Base-by-base conservation (phyloP, 2,888 invertebrate genomes). In the Synergus gifuensis region DNA sequence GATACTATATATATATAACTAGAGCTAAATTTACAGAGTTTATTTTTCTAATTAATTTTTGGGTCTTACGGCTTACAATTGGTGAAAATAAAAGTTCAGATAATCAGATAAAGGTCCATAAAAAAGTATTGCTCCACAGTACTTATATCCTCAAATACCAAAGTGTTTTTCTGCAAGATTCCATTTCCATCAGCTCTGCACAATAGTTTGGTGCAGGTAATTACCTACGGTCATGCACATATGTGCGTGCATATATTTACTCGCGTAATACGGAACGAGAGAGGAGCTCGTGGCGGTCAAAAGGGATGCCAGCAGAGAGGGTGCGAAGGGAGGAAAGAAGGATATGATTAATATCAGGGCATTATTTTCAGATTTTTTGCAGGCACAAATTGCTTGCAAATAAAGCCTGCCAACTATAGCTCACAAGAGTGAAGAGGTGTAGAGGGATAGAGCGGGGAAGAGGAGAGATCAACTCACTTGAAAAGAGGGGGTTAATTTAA, bases 331-430 rank as follows among this genome's bases (percentile, higher is more conserved):
- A 44, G 82, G 80, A 78, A 76, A 85, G 86, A 76, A 85, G 86
- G 85, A 85, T 86, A 88, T 91, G 91, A 91, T 91, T 91, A 90
- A 91, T 91, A 91, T 87, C 88, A 85, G 85, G 81, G 87, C 90
- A 89, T 90, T 89, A 90, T 90, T 91, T 90, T 89, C 85, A 83
- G 86, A 88, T 89, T 89, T 89, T 89, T 89, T 89, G 87, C 86
- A 84, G 85, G 87, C 86, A 87, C 86, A 90, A 91, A 91, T 91
- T 90, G 88, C 90, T 90, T 87, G 89, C 88, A 89, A 90, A 90
- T 90, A 89, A 90, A 90, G 69, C 49, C 69, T 12, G 36, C 16
- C 69, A 73, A 54, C 69, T 54, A 22, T 60, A 12, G 22, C 22
- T 22, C 60, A 22, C 18, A 60, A 8, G 60, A n/a, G 60, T 18